Percentiles rank a stretch among this genome's conserved stretches.
phyloP scores from a whole-genome alignment of 2,113 vertebrate genomes.

The Ptyas mucosa region DNA sequence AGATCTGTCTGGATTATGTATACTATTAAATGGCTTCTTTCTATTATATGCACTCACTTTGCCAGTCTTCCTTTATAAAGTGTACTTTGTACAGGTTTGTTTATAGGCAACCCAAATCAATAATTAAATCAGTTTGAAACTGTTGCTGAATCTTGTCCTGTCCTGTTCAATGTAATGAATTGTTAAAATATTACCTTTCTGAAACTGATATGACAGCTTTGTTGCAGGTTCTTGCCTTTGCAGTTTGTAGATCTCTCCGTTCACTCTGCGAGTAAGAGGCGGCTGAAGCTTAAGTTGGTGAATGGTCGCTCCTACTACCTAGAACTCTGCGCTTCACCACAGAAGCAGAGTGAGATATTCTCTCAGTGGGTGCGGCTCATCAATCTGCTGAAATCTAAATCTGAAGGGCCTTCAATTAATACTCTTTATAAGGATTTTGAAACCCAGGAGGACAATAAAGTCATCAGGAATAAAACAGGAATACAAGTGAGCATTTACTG shows the following conservation, averaged over 20 bases:
- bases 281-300: constrained; percentile 59
- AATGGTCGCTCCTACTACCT: constrained; percentile 63
- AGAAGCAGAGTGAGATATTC: constrained; percentile 46
- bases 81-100: background rate
- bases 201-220: background rate
- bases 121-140: background rate
- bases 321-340: constrained; percentile 56
- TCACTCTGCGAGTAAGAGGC: constrained; percentile 47
- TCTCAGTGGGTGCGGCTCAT: constrained; percentile 58
- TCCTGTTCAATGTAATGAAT: background rate
- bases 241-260: constrained; percentile 65
- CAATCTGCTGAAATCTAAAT: constrained; percentile 37
- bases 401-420: constrained; percentile 33
- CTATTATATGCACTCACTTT: background rate
- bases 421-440: constrained; percentile 51
- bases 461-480: constrained; percentile 26
- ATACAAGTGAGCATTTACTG: constrained; percentile 11
- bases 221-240: constrained; percentile 63
- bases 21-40: background rate
- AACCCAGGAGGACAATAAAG: constrained; percentile 24
- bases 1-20: background rate
- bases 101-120: background rate
- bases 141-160: background rate
- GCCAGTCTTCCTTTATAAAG: background rate
- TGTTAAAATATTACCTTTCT: background rate